phyloP scores from a whole-genome alignment of 2,113 vertebrate species.

The Merops nubicus region DNA sequence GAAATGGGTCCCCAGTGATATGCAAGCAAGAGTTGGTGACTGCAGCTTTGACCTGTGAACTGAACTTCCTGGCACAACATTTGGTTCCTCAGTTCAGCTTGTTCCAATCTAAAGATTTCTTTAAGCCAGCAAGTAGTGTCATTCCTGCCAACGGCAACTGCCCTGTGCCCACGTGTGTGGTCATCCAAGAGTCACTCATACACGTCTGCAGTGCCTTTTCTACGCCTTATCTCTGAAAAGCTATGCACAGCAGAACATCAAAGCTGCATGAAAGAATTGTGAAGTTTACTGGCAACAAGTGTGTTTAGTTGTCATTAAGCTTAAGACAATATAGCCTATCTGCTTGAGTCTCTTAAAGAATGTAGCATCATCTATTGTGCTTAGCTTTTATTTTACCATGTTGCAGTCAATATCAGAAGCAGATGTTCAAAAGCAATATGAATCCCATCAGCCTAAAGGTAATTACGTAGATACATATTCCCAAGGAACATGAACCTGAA shows the following conservation, averaged over 20 bases:
- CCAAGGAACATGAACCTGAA: not conserved
- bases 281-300: not conserved
- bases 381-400: not conserved
- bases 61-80: not conserved
- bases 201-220: fast-evolving
- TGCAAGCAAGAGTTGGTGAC: not conserved
- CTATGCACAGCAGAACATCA: not conserved
- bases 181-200: not conserved
- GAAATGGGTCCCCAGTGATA: not conserved
- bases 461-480: not conserved
- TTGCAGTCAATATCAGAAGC: not conserved
- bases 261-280: not conserved
- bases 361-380: not conserved
- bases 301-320: not conserved
- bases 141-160: not conserved
- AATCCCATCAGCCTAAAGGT: not conserved
- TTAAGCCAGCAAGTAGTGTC: not conserved
- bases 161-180: not conserved
- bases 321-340: not conserved
- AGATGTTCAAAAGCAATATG: not conserved
- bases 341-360: not conserved
- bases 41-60: not conserved
- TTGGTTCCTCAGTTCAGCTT: not conserved
- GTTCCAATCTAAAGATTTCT: not conserved
- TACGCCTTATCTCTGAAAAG: not conserved